phyloP scores from a whole-genome alignment of 1,140 invertebrate species.

The Eufriesea mexicana region DNA sequence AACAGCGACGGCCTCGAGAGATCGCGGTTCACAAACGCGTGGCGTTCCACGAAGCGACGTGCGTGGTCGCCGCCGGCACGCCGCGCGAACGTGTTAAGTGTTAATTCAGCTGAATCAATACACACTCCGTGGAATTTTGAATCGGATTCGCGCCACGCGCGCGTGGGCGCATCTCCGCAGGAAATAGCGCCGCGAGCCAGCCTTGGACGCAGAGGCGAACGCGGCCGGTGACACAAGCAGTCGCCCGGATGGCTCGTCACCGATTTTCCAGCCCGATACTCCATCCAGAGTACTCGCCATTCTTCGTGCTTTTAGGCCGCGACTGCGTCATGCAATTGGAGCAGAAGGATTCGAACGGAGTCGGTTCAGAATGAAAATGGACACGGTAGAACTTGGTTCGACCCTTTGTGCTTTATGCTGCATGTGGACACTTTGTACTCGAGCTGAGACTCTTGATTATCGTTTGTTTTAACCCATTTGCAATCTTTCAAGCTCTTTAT shows the following conservation, averaged over 20 bases:
- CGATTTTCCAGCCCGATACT: slow-evolving; percentile 51
- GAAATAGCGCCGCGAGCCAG: slow-evolving; percentile 51
- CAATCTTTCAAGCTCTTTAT: no score
- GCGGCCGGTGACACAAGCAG: slow-evolving; percentile 56
- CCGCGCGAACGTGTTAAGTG: slow-evolving; percentile 50
- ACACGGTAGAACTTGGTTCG: no score
- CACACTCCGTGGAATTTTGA: slow-evolving; percentile 56
- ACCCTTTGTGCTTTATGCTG: no score
- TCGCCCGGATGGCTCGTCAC: slow-evolving; percentile 54
- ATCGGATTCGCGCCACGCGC: slow-evolving; percentile 53
- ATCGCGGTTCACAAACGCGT: slow-evolving; percentile 2
- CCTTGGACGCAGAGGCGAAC: slow-evolving; percentile 49
- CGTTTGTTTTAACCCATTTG: no score
- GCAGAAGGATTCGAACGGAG: no score
- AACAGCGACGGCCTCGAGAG: slow-evolving; percentile 29
- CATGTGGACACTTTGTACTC: no score
- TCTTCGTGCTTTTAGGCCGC: no score
- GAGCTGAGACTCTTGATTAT: no score
- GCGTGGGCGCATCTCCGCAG: slow-evolving; percentile 59
- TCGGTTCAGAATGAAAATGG: no score
- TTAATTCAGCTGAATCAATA: slow-evolving; percentile 68
- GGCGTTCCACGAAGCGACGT: slow-evolving; percentile 26
- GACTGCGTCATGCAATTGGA: no score
- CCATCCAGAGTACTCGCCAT: no score
- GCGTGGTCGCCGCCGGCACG: slow-evolving; percentile 23